Conservation (phyloP, 2,113 vertebrate genomes). For the Vimba vimba region DNA sequence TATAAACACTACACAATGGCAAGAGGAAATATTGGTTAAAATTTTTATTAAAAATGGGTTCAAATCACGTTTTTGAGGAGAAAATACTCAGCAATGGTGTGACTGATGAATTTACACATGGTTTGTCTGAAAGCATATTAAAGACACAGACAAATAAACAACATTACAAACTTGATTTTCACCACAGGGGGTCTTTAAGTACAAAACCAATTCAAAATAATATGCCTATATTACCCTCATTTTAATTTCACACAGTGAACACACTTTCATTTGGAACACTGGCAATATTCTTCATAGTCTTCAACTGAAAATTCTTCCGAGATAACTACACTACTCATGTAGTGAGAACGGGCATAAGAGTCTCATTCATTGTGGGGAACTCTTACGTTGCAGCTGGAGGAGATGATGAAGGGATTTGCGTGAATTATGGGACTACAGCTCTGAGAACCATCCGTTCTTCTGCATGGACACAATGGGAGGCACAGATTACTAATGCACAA, state of each 20-base stretch:
- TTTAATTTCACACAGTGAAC: not conserved
- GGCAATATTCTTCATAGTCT: not conserved
- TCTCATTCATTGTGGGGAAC: not conserved
- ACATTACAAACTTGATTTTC: not conserved
- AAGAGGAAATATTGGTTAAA: no score
- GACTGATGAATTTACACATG: no score
- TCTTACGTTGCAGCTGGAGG: not conserved
- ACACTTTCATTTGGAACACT: not conserved
- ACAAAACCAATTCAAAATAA: not conserved
- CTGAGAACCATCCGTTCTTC: constrained; percentile 5
- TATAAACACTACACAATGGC: not conserved
- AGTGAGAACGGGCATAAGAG: not conserved
- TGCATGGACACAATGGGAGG: constrained; percentile 16
- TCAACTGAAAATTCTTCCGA: not conserved
- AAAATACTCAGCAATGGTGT: no score
- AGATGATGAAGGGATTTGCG: constrained; percentile 15
- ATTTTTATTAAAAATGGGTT: no score
- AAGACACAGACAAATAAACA: not conserved
- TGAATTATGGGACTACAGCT: constrained; percentile 10
- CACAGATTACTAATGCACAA: constrained; percentile 28
- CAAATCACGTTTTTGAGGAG: no score
- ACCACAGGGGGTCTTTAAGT: not conserved
- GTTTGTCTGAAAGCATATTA: not conserved
- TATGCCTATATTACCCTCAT: not conserved
- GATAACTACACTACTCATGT: constrained; percentile 3